Percentiles rank a stretch among this genome's conserved stretches.
These are phyloP conservation scores for Dolichoris vasculosae DNA, from an alignment of 1,140 invertebrate species.

Conservation along the genomic window DNA sequence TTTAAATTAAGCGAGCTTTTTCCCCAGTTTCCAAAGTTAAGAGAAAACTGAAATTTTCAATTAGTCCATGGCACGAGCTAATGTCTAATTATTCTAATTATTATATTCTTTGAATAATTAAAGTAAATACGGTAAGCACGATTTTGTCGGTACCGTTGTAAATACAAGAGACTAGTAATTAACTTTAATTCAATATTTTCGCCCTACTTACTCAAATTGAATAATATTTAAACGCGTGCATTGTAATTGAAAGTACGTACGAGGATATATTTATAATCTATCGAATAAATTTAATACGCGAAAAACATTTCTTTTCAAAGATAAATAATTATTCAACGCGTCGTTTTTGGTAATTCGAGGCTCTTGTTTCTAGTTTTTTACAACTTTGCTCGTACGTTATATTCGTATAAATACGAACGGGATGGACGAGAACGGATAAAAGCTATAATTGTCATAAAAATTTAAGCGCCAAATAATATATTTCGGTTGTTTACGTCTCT, in stretches of 20 bases:
- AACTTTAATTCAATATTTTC: neutral
- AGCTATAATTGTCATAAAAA: neutral
- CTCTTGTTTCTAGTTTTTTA: neutral
- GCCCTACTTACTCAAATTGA: neutral
- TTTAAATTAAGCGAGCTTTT: neutral
- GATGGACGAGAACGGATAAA: neutral
- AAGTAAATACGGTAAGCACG: constrained; percentile 5
- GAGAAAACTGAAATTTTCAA: neutral
- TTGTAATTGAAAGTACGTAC: neutral
- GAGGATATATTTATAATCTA: neutral
- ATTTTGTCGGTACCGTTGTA: constrained; percentile 8
- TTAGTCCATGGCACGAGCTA: neutral
- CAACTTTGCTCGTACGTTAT: neutral
- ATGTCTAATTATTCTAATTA: neutral
- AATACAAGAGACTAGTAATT: constrained; percentile 11
- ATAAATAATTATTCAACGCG: neutral
- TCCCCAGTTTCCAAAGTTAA: neutral
- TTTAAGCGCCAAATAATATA: neutral
- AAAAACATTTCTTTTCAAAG: too few relatives aligned
- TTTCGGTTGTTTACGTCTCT: neutral
- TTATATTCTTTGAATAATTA: constrained; percentile 16
- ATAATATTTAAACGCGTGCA: neutral
- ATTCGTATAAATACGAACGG: neutral
- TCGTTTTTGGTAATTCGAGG: too few relatives aligned
- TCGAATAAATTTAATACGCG: neutral